Evolutionary conservation across 2,797 vertebrate genomes (phyloP), one percentile per base, ranked within the genome.

Genomic region (Sebastes elongatus): DNA sequence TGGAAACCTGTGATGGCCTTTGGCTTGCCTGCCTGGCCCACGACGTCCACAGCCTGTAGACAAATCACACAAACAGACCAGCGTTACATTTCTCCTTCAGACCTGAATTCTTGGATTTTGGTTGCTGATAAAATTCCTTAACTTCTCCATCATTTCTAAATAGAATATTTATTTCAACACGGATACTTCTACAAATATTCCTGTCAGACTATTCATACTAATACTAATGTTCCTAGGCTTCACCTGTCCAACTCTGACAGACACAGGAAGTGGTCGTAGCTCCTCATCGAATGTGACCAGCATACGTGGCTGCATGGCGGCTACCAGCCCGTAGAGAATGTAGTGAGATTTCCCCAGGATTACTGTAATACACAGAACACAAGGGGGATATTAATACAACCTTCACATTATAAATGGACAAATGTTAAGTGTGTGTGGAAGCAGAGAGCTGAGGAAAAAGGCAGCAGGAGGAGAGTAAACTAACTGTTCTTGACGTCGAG

Each of bases 1-100:
- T 99, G 98, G 93, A 99, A 99, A 64, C 98, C 98, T 0, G 98
- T 99, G 94, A 99, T 99, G 73, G 98, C 98, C 90, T 99, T 99
- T n/a, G 98, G 98, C 81, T 99, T 99, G 10, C 98, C 98, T 0
- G 98, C 98, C 91, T 99, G 98, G 78, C 98, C 98, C 53, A 99
- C 98, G 30, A 99, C 98, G 46, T 99, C 98, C 83, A 99, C 98
- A 7, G 98, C 98, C 98, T 99, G 81, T 0, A 52, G 38, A 87
- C 6, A 83, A 3, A 84, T 3, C 8, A 73, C 2, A 87, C 10
- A 84, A 2, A 14, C 73, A 53, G 6, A 78, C 7, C 2, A 4
- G 1, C 16, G 25, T 79, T 70, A n/a, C 0, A 9, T 63, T 20
- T 30, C 7, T 53, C 2, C 30, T n/a, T 8, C 2, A 22, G 9